Evolutionary conservation across 2,113 vertebrate genomes (phyloP).

Genomic region (Damaliscus lunatus): DNA sequence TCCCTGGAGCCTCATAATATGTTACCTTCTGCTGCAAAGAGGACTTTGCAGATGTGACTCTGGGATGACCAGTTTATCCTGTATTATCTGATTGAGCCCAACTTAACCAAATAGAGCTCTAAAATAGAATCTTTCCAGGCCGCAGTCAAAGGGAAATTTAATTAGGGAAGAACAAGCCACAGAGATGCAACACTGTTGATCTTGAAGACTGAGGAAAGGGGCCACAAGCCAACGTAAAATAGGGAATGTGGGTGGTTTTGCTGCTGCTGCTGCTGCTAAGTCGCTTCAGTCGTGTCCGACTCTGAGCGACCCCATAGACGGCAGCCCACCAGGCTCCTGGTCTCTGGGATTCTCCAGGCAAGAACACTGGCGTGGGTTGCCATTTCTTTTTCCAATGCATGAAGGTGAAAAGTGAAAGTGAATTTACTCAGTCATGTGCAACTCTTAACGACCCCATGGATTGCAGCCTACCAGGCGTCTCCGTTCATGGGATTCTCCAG

Average conservation of each 20-base stretch:
- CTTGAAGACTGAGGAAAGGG: not conserved
- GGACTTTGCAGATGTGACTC: not conserved
- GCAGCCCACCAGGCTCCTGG: too few relatives aligned
- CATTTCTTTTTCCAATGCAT: too few relatives aligned
- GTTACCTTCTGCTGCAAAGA: not conserved
- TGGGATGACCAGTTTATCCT: not conserved
- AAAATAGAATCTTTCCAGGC: not conserved
- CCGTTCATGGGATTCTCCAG: too few relatives aligned
- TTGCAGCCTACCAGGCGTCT: too few relatives aligned
- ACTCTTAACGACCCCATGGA: too few relatives aligned
- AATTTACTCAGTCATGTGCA: too few relatives aligned
- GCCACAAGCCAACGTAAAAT: not conserved
- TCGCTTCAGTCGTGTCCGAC: rapidly evolving
- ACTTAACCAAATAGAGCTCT: not conserved
- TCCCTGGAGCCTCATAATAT: not conserved
- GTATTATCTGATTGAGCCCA: not conserved
- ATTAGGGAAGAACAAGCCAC: not conserved
- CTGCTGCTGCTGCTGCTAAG: too few relatives aligned
- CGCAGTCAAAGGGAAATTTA: not conserved
- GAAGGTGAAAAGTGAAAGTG: too few relatives aligned
- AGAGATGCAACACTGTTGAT: not conserved
- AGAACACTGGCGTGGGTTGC: too few relatives aligned
- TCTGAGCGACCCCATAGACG: too few relatives aligned
- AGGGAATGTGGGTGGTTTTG: not conserved
- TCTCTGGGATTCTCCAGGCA: too few relatives aligned